These are phyloP conservation scores for Emmelina monodactyla DNA, from an alignment of 2,888 invertebrate genomes.

Conservation along the genomic window DNA sequence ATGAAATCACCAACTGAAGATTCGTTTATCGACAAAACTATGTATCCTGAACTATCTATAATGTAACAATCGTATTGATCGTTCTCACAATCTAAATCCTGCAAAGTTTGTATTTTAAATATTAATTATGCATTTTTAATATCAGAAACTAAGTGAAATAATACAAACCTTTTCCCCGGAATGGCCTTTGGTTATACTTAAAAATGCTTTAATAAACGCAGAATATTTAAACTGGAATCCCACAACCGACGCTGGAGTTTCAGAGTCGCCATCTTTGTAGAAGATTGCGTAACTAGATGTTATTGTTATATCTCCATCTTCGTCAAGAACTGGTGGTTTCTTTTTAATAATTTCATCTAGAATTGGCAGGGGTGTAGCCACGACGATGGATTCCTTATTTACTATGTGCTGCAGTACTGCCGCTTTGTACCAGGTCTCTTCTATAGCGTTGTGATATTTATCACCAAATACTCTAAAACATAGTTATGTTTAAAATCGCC, in stretches of 20 bases:
- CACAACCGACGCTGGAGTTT: constrained; percentile 88
- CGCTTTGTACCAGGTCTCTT: constrained; percentile 91
- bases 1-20: constrained; percentile 84
- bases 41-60: constrained; percentile 91
- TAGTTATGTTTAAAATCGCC: not conserved
- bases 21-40: constrained; percentile 72
- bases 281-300: constrained; percentile 88
- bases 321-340: constrained; percentile 35
- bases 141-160: too few species aligned
- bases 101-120: too few species aligned
- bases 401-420: constrained; percentile 86
- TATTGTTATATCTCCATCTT: constrained; percentile 68
- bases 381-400: constrained; percentile 79
- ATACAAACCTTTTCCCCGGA: too few species aligned
- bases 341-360: constrained; percentile 39
- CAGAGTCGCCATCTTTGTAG: constrained; percentile 75
- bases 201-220: constrained; percentile 73
- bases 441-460: constrained; percentile 76
- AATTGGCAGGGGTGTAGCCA: constrained; percentile 73
- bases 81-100: constrained; percentile 53
- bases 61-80: constrained; percentile 81
- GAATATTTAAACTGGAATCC: constrained; percentile 85
- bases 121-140: too few species aligned
- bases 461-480: constrained; percentile 75
- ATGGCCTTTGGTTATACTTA: constrained; percentile 64